Conservation (phyloP, 2,113 vertebrate genomes). For the Oriolus oriolus region DNA sequence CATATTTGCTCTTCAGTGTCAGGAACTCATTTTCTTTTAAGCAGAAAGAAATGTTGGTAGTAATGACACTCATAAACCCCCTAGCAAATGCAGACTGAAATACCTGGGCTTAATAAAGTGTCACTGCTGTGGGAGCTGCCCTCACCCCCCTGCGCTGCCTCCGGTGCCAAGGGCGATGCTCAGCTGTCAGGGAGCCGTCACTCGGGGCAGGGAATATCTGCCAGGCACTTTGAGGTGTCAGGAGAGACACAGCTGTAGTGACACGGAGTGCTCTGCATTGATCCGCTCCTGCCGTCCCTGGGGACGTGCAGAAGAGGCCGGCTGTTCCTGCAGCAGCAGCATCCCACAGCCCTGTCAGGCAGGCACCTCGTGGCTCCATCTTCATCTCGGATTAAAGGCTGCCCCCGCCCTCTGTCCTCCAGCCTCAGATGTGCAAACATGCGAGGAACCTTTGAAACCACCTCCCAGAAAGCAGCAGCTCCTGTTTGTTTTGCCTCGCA, state of each 20-base stretch:
- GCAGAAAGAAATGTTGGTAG: not conserved
- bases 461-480: not conserved
- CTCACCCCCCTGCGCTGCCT: not conserved
- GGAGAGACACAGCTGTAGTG: not conserved
- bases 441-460: not conserved
- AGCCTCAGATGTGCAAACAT: not conserved
- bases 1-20: not conserved
- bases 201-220: not conserved
- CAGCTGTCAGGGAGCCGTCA: not conserved
- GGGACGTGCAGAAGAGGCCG: fast-evolving
- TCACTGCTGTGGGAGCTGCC: not conserved
- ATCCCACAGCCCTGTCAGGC: not conserved
- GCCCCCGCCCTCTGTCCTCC: not conserved
- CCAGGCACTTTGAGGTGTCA: not conserved
- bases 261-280: not conserved
- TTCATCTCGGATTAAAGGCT: not conserved
- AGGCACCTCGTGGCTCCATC: not conserved
- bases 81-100: not conserved
- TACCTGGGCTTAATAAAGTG: not conserved
- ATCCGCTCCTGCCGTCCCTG: fast-evolving
- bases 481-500: conserved; percentile 19
- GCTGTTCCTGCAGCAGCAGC: not conserved
- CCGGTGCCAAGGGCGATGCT: not conserved
- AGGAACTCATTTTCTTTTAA: not conserved
- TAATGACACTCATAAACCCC: not conserved